phyloP scores from a whole-genome alignment of 2,888 invertebrate genomes.

The Drosophila bunnanda region DNA sequence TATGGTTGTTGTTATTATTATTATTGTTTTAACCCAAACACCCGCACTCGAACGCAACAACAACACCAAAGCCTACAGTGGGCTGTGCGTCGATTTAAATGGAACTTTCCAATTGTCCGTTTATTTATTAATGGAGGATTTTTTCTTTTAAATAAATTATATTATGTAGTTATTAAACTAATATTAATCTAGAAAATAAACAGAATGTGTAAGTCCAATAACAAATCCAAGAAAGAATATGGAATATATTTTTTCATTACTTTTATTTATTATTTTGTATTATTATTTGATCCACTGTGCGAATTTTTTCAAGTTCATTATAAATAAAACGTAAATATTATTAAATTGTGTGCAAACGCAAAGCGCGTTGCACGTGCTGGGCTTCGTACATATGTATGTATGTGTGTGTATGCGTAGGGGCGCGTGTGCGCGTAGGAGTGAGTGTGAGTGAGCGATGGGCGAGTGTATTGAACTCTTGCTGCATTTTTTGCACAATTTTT shows the following conservation, averaged over 20 bases:
- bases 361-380: conserved; percentile 37
- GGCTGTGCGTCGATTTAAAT: not conserved
- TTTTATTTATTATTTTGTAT: not conserved
- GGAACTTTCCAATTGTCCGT: not conserved
- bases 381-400: conserved; percentile 2
- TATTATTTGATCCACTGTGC: conserved; percentile 38
- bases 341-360: conserved; percentile 71
- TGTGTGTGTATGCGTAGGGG: conserved; percentile 23
- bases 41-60: conserved; percentile 44
- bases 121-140: not conserved
- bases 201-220: not conserved
- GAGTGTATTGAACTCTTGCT: conserved; percentile 78
- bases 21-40: conserved; percentile 40
- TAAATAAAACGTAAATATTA: conserved; percentile 79
- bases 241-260: not conserved
- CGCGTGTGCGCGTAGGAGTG: conserved; percentile 32
- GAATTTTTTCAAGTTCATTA: conserved; percentile 73
- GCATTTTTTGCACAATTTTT: conserved; percentile 74
- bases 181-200: not conserved
- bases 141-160: too few species aligned
- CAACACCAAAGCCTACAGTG: conserved; percentile 4
- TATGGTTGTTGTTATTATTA: conserved; percentile 38
- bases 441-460: conserved; percentile 48
- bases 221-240: not conserved
- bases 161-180: not conserved